A percentile compares a stretch with the other conserved stretches of the same genome.
phyloP scores from a whole-genome alignment of 2,888 invertebrate genomes.

The Mayetiola destructor region DNA sequence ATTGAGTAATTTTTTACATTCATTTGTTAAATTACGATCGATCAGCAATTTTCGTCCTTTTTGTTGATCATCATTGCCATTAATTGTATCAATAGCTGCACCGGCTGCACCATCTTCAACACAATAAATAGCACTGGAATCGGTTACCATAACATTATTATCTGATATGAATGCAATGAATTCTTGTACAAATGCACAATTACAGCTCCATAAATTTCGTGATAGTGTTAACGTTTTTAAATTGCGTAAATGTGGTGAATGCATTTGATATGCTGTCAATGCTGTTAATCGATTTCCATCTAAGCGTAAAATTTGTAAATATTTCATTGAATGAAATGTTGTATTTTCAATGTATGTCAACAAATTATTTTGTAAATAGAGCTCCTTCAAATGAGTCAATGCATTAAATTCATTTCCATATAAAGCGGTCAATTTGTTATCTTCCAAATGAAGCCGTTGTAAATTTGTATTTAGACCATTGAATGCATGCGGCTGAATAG shows the following conservation, averaged over 20 bases:
- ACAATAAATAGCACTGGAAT: conserved; percentile 66
- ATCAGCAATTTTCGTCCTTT: conserved; percentile 46
- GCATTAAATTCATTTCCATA: conserved; percentile 77
- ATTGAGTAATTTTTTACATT: neutral
- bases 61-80: neutral
- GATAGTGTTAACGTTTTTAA: conserved; percentile 12
- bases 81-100: neutral
- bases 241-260: conserved; percentile 8
- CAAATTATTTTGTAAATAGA: conserved; percentile 74
- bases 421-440: conserved; percentile 63
- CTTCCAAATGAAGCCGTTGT: conserved; percentile 68
- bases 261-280: conserved; percentile 11
- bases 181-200: conserved; percentile 76
- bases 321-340: conserved; percentile 61
- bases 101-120: conserved; percentile 50
- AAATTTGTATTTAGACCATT: conserved; percentile 60
- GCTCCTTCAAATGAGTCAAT: conserved; percentile 59
- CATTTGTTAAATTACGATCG: conserved; percentile 46
- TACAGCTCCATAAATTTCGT: conserved; percentile 79
- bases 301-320: conserved; percentile 62
- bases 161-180: conserved; percentile 69
- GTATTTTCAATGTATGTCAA: conserved; percentile 65
- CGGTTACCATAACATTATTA: conserved; percentile 64
- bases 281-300: conserved; percentile 51
- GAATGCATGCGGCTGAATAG: conserved; percentile 80